These are phyloP conservation scores for Noturus placidus DNA, from an alignment of 2,113 vertebrate genomes.

Conservation along the genomic window DNA sequence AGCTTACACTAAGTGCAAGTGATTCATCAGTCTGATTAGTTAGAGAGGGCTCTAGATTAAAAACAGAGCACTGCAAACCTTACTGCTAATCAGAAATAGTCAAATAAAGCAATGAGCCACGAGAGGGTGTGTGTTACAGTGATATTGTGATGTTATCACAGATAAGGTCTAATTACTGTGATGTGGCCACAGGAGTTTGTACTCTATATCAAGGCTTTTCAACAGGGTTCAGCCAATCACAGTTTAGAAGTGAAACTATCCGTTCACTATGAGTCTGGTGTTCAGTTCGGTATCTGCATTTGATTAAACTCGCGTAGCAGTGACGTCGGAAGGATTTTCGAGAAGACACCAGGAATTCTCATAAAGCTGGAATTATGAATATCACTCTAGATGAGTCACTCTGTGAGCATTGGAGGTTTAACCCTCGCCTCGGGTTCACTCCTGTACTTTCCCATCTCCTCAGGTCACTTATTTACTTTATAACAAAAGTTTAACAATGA, in stretches of 20 bases:
- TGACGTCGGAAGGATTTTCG: slow-evolving; percentile 10
- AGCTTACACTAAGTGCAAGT: not conserved
- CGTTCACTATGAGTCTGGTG: not conserved
- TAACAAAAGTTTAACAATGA: not conserved
- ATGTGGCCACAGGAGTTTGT: not conserved
- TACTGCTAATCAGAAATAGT: not conserved
- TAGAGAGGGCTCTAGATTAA: not conserved
- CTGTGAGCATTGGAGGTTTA: not conserved
- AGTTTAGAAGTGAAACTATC: not conserved
- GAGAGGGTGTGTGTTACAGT: not conserved
- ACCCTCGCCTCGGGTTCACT: not conserved
- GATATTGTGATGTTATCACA: not conserved
- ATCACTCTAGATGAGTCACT: not conserved
- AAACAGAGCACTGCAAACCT: not conserved
- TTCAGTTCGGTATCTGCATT: not conserved
- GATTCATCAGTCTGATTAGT: not conserved
- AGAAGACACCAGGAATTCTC: not conserved
- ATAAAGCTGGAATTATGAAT: not conserved
- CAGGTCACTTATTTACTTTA: not conserved
- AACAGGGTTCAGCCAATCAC: not conserved
- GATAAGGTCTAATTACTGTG: not conserved
- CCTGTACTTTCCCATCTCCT: not conserved
- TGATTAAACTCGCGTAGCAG: not conserved
- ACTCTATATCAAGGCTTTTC: not conserved
- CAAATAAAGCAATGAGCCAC: not conserved